Conservation (phyloP, 2,888 invertebrate genomes). For the Stenotaenia linearis region DNA sequence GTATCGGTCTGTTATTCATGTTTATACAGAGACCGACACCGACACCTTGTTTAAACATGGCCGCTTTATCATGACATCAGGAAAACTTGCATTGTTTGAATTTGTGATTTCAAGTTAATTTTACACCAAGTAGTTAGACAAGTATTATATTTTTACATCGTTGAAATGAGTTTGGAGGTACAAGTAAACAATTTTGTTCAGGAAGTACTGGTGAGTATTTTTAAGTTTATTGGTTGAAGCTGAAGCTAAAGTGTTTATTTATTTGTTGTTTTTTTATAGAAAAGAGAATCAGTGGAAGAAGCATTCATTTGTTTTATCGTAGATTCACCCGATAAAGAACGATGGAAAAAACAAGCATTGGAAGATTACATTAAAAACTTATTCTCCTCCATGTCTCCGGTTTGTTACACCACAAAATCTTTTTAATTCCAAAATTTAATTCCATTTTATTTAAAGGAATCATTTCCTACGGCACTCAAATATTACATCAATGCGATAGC, state of each 20-base stretch:
- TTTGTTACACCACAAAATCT: constrained; percentile 52
- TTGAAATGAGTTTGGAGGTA: neutral
- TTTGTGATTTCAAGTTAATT: too few relatives aligned
- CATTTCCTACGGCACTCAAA: constrained; percentile 67
- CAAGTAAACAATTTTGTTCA: neutral
- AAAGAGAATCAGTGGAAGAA: constrained; percentile 57
- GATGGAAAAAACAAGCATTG: constrained; percentile 61
- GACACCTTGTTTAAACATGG: too few relatives aligned
- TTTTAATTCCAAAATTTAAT: neutral
- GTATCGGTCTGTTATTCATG: too few relatives aligned
- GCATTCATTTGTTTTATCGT: constrained; percentile 83
- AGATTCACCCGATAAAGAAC: constrained; percentile 65
- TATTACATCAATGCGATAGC: constrained; percentile 69
- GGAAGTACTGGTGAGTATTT: neutral
- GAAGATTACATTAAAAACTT: constrained; percentile 63
- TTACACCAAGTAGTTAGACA: neutral
- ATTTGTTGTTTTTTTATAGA: constrained; percentile 38
- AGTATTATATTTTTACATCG: neutral
- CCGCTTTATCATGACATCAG: too few relatives aligned
- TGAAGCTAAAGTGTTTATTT: too few relatives aligned
- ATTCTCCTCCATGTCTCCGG: constrained; percentile 62
- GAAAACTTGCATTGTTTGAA: neutral
- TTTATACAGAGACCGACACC: too few relatives aligned
- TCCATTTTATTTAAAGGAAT: constrained; percentile 51
- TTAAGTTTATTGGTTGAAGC: too few relatives aligned